phyloP scores from a whole-genome alignment of 2,797 vertebrate genomes.

The Typhlichthys eigenmanni region DNA sequence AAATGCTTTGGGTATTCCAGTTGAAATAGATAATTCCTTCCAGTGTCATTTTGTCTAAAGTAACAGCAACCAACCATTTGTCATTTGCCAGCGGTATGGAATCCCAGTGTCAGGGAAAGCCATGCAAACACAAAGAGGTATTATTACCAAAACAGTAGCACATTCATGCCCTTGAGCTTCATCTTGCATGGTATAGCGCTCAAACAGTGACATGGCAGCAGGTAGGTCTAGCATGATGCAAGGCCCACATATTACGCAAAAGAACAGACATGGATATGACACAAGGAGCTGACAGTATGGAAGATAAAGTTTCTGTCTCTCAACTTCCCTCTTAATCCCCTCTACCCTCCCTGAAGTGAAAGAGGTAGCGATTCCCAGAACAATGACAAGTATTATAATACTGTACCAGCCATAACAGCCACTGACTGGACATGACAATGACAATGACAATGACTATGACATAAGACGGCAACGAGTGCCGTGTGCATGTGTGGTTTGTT shows the following conservation, averaged over 20 bases:
- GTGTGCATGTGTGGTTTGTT: no score
- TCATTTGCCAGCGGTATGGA: conserved; percentile 9
- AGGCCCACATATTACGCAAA: conserved; percentile 59
- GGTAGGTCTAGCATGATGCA: conserved; percentile 39
- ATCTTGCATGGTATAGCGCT: conserved; percentile 31
- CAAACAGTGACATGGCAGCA: conserved; percentile 36
- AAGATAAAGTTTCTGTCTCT: conserved; percentile 60
- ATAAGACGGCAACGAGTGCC: no score
- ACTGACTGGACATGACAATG: no score
- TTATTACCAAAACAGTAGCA: conserved; percentile 61
- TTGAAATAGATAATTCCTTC: no score
- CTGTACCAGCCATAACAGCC: no score
- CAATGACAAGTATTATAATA: no score
- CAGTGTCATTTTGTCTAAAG: no score
- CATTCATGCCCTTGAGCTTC: conserved; percentile 36
- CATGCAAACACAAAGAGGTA: conserved; percentile 29
- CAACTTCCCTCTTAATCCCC: conserved; percentile 49
- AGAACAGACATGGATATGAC: conserved; percentile 56
- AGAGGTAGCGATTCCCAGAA: no score
- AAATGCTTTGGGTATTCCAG: no score
- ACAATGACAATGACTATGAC: no score
- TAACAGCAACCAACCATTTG: background rate
- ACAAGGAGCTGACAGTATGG: conserved; percentile 37
- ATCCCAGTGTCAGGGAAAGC: conserved; percentile 11
- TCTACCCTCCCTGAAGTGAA: background rate